A percentile compares a stretch with the other conserved stretches of the same genome.
These are phyloP conservation scores for Brevipalpus yothersi DNA, from an alignment of 1,140 invertebrate species.

Conservation along the genomic window DNA sequence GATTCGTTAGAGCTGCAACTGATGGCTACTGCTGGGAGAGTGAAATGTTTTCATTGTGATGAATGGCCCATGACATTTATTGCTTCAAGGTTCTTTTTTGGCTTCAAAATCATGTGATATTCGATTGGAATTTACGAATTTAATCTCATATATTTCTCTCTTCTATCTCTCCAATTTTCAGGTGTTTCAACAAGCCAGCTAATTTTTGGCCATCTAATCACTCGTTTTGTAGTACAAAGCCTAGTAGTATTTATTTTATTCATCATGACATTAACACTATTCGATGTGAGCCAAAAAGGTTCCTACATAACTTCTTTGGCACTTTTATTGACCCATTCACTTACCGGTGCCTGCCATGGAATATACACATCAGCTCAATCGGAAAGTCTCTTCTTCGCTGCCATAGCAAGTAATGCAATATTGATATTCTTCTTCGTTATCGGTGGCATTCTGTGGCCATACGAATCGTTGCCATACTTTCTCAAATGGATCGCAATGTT, in stretches of 20 bases:
- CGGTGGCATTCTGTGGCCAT: constrained; percentile 61
- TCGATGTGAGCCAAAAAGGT: background rate
- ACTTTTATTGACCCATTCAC: background rate
- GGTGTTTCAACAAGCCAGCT: background rate
- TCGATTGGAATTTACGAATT: background rate
- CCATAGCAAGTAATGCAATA: background rate
- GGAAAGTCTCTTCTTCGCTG: background rate
- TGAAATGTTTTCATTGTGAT: no score
- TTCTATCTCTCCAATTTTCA: constrained; percentile 81
- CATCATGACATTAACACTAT: background rate
- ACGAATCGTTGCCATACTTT: constrained; percentile 69
- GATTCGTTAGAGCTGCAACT: no score
- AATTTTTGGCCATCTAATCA: background rate
- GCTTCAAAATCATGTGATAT: background rate
- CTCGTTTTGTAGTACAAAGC: background rate
- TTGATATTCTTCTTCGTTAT: constrained; percentile 17
- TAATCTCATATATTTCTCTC: constrained; percentile 35
- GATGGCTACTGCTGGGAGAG: no score
- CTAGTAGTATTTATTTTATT: background rate
- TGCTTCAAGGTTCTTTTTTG: no score
- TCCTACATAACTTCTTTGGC: background rate
- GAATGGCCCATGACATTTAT: no score
- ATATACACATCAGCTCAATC: background rate
- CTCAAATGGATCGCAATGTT: constrained; percentile 53
- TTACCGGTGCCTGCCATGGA: background rate